These are phyloP conservation scores for Apotomis turbidana DNA, from an alignment of 2,888 invertebrate species.

Conservation along the genomic window DNA sequence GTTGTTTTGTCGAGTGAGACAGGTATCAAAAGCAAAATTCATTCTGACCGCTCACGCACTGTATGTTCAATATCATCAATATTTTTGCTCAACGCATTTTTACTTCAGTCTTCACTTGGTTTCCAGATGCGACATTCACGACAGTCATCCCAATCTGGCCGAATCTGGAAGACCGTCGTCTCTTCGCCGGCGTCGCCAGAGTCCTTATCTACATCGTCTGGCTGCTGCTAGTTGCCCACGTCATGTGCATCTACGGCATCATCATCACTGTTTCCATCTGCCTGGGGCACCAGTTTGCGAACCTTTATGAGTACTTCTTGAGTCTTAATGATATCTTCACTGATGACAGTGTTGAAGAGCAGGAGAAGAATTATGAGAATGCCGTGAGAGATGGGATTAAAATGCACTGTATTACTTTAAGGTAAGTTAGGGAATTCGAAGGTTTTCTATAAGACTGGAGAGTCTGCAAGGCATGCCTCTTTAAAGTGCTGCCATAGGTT, in stretches of 20 bases:
- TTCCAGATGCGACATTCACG: conserved; percentile 32
- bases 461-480: too few species aligned
- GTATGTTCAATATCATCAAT: too few species aligned
- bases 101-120: neutral
- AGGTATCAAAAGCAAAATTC: too few species aligned
- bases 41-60: too few species aligned
- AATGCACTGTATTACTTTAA: conserved; percentile 25
- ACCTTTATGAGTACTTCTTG: conserved; percentile 24
- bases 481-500: too few species aligned
- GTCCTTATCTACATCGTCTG: conserved; percentile 23
- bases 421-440: neutral
- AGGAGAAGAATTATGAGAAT: conserved; percentile 22
- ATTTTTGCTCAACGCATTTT: neutral
- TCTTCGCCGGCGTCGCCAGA: conserved; percentile 17
- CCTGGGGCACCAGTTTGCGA: conserved; percentile 20
- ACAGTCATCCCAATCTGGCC: conserved; percentile 37
- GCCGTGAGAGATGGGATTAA: conserved; percentile 27
- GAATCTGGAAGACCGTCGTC: conserved; percentile 14
- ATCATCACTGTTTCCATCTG: conserved; percentile 20
- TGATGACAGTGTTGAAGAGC: neutral
- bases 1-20: too few species aligned
- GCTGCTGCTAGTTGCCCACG: conserved; percentile 13
- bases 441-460: too few species aligned
- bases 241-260: conserved; percentile 21
- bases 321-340: conserved; percentile 18